Evolutionary conservation across 2,113 vertebrate species (phyloP), one percentile per base, ranked within the genome.

Genomic region (Corydoras maculifer): DNA sequence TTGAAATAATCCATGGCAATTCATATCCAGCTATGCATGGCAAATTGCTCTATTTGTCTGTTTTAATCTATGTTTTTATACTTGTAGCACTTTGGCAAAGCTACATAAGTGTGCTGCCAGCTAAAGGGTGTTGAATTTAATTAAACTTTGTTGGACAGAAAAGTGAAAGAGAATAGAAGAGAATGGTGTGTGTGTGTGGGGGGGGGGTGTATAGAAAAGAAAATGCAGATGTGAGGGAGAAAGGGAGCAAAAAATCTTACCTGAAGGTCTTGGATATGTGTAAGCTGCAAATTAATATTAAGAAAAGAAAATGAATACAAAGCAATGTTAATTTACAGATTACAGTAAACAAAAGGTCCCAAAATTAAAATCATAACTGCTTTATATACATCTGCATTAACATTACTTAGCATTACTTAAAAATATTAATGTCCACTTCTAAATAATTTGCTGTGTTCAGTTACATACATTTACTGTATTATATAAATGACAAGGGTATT

Each of bases 231-330:
- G 25, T 59, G 15, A 50, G 11, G 60, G 18, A 32, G 15, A 48
- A 66, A 78, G 50, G 51, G 43, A 48, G 30, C 55, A 65, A 55
- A 65, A 59, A 60, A 32, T 57, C 86, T 88, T 77, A 91, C 90
- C 90, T 88, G 89, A 87, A 70, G 89, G 80, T 79, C 90, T 82
- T 69, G 84, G 88, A 77, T 89, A 90, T 59, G 86, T 91, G 83
- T 89, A 91, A 30, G 90, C 90, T 91, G 82, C 31, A 86, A 86
- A 82, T 70, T 78, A 76, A 10, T 30, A 9, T 73, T 73, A 62
- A 74, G 49, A n/a, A 3, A 12, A 9, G 11, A 31, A 70, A 14
- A 3, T n/a, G 3, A 15, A 30, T 35, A 35, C 32, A 35, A 35
- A 43, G 35, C 35, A 43, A 43, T 43, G 35, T 43, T 43, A 5